phyloP scores from a whole-genome alignment of 2,113 vertebrate genomes.

The Zapornia atra region DNA sequence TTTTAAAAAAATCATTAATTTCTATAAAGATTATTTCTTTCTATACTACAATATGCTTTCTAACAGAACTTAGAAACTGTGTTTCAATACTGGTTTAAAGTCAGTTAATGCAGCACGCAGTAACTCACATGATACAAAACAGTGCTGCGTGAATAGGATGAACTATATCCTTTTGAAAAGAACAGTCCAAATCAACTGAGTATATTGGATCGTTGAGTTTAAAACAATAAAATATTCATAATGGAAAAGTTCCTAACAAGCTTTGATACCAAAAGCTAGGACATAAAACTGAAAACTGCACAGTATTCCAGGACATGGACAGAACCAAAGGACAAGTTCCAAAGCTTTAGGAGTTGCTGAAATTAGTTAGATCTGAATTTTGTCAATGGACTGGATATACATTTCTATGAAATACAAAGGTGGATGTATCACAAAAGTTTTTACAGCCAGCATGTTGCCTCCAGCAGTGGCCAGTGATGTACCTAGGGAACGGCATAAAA shows the following conservation, averaged over 20 bases:
- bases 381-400: not conserved
- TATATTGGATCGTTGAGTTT: not conserved
- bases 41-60: conserved; percentile 21
- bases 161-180: not conserved
- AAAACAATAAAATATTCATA: not conserved
- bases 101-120: not conserved
- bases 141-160: not conserved
- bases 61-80: conserved; percentile 51
- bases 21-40: conserved; percentile 20
- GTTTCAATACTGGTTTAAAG: conserved; percentile 40
- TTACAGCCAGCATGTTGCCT: not conserved
- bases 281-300: not conserved
- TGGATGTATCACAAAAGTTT: not conserved
- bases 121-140: not conserved
- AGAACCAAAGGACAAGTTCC: not conserved
- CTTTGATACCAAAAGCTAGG: not conserved
- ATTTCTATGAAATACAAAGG: not conserved
- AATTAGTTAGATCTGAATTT: not conserved
- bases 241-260: not conserved
- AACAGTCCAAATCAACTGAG: not conserved
- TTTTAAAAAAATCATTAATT: conserved; percentile 1
- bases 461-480: not conserved
- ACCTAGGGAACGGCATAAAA: not conserved
- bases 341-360: not conserved
- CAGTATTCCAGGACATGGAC: not conserved